Base-by-base conservation (phyloP, 1,140 invertebrate species). In the Cotesia chilonis region DNA sequence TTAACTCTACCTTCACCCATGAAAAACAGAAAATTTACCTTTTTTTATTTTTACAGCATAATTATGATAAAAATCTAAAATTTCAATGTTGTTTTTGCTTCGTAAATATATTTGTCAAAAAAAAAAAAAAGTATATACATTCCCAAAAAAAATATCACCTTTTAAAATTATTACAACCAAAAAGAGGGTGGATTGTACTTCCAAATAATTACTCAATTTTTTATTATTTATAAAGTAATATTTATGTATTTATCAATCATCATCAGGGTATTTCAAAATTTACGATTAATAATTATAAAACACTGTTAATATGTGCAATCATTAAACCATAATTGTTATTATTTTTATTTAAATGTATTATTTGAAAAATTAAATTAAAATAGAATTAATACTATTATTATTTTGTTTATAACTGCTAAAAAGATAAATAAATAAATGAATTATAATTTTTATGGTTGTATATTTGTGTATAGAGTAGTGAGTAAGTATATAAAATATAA, bases 361-460 rank as follows among this genome's bases (percentile, higher is more conserved):
- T 59, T 3, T 36, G 35, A 68, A 12, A 9, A 41, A 17, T 35
- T 10, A 41, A 7, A 52, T 54, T 36, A 37, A 65, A 52, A 20
- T 10, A 64, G 9, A 38, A 38, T 54, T 12, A 37, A 54, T 70
- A n/a, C 17, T 20, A 41, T 36, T 68, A 20, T 60, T 4, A 37
- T 69, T 69, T 36, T n/a, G 28, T 57, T 10, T 52, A 51, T 72
- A 17, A 60, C 9, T 72, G 64, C 10, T 57, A 14, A 10, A 67
- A 54, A 67, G 57, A 71, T 54, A 59, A 60, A 68, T 78, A 77
- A 79, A 79, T 82, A 80, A 80, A 78, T 73, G 68, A 82, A 82
- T 78, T 83, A 82, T 81, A 71, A 81, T 84, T 85, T 84, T 80
- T 78, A 84, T 85, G 79, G 82, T 85, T 85, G 82, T 85, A 85